These are phyloP conservation scores for Pleuronectes platessa DNA, from an alignment of 2,113 vertebrate species.

Conservation along the genomic window DNA sequence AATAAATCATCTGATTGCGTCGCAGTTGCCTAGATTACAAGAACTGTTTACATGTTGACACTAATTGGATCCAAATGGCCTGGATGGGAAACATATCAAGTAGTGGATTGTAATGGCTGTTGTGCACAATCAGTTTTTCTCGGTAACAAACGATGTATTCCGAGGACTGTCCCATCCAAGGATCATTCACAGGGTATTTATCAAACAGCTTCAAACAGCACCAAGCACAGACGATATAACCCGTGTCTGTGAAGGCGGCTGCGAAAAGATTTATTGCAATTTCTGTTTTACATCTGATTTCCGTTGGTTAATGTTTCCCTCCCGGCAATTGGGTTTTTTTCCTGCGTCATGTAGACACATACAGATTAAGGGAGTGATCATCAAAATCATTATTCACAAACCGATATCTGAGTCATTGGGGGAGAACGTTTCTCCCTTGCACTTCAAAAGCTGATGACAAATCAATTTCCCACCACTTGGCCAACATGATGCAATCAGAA, in stretches of 20 bases:
- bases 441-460: slow-evolving; percentile 19
- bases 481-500: neutral
- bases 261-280: neutral
- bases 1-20: slow-evolving; percentile 66
- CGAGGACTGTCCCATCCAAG: slow-evolving; percentile 2
- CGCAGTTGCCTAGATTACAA: slow-evolving; percentile 48
- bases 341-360: neutral
- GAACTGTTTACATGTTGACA: slow-evolving; percentile 58
- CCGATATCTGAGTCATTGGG: neutral
- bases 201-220: slow-evolving; percentile 13
- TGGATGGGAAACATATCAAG: slow-evolving; percentile 45
- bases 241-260: neutral
- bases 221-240: neutral
- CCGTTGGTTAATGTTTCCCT: neutral
- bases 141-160: slow-evolving; percentile 35
- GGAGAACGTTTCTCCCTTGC: neutral
- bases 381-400: neutral
- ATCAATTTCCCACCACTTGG: neutral
- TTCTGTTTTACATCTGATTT: neutral
- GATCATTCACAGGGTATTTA: slow-evolving; percentile 7
- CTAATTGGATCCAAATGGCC: slow-evolving; percentile 68
- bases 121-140: slow-evolving; percentile 13
- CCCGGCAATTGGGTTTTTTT: neutral
- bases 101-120: slow-evolving; percentile 27
- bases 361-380: neutral